Conservation (phyloP, 2,113 vertebrate genomes). For the Thryonomys swinderianus region DNA sequence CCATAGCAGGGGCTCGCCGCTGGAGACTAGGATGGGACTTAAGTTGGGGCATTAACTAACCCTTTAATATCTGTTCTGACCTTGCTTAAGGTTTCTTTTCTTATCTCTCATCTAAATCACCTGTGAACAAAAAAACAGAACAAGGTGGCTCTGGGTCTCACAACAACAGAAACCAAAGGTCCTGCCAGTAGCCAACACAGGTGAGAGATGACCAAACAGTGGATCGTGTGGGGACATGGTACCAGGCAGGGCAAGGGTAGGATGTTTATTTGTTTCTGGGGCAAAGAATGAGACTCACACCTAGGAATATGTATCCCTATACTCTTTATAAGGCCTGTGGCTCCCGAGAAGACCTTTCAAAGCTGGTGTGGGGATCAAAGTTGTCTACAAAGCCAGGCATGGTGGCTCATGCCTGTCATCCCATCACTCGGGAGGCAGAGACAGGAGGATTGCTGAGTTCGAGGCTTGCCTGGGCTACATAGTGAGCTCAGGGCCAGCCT, state of each 20-base stretch:
- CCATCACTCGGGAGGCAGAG: too few relatives aligned
- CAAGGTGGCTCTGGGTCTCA: background rate
- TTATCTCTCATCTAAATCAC: slow-evolving; percentile 27
- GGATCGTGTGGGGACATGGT: background rate
- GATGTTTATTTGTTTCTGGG: background rate
- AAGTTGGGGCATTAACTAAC: background rate
- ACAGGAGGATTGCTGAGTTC: too few relatives aligned
- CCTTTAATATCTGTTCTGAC: background rate
- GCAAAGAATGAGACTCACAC: background rate
- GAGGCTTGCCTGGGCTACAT: too few relatives aligned
- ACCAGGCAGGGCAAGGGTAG: background rate
- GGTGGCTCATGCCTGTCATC: too few relatives aligned
- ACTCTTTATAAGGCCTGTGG: background rate
- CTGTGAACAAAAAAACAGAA: slow-evolving; percentile 33
- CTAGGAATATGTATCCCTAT: background rate
- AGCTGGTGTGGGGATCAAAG: background rate
- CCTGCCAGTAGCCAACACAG: background rate
- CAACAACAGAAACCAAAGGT: background rate
- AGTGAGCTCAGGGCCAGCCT: too few relatives aligned
- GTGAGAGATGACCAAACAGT: background rate
- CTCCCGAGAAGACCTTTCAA: background rate
- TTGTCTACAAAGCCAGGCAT: too few relatives aligned
- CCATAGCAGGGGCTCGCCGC: background rate
- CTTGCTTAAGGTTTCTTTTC: slow-evolving; percentile 27
- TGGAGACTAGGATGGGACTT: background rate